Evolutionary conservation across 2,888 invertebrate genomes (phyloP), one percentile per base, ranked within the genome.

Genomic region (Maniola hyperantus): DNA sequence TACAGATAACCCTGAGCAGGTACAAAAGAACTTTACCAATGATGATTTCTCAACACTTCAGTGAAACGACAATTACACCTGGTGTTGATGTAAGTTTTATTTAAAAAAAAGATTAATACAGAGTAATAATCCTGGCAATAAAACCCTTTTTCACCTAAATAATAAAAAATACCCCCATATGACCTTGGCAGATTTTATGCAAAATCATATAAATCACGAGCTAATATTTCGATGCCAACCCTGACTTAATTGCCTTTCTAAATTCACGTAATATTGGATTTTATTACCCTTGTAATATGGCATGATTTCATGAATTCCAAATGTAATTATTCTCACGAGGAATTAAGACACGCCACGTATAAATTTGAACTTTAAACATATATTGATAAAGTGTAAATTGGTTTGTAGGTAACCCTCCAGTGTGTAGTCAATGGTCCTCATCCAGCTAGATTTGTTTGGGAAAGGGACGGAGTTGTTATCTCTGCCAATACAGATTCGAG

Each of bases 401-500:
- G 55, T 68, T 65, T 65, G 64, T 74, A 92, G 92, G 83, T 89
- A 46, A 84, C 79, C 75, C 80, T 92, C 61, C 89, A 91, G 65
- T 92, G 92, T 77, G 83, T 83, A n/a, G 81, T 91, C 33, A 89
- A 80, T 67, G 90, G 91, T 0, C 85, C 85, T 57, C 88, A 91
- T 77, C 90, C 91, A 15, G 84, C 85, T 6, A 83, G 89, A 76
- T 87, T 91, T 73, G 80, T 88, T 71, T 92, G 92, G 92, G 91
- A 92, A 72, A 81, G 92, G 77, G 92, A 92, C 66, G 89, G 91
- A 2, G 82, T 90, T 61, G 81, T 88, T 69, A 81, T 92, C 71
- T 90, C 91, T 8, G 85, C 92, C 60, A 92, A 91, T 74, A 91
- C 90, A 33, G 91, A 92, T 81, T 87, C 91, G 26, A 91, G 92